These are phyloP conservation scores for Leuciscus idus DNA, from an alignment of 2,113 vertebrate genomes.

Conservation along the genomic window DNA sequence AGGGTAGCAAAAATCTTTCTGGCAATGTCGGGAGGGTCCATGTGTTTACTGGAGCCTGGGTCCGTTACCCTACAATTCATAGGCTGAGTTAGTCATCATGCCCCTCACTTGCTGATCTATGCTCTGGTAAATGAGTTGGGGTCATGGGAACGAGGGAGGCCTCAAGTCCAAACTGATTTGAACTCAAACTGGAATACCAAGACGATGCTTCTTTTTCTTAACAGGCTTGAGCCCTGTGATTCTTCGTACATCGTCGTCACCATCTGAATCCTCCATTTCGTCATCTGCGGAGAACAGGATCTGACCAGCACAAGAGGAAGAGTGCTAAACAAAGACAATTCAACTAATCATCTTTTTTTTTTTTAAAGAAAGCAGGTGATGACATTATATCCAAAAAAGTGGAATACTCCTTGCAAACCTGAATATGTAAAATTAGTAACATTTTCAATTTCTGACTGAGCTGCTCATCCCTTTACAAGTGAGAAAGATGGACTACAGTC, in stretches of 20 bases:
- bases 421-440: neutral
- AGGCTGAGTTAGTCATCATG: neutral
- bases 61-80: neutral
- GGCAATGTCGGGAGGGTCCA: neutral
- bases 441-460: neutral
- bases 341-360: neutral
- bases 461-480: neutral
- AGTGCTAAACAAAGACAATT: neutral
- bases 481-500: neutral
- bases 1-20: slow-evolving; percentile 6
- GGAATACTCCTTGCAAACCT: neutral
- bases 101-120: neutral
- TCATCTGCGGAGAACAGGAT: slow-evolving; percentile 97
- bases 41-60: neutral
- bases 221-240: slow-evolving; percentile 85
- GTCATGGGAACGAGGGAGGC: slow-evolving; percentile 6
- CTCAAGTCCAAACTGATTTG: slow-evolving; percentile 5
- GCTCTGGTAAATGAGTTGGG: slow-evolving; percentile 1
- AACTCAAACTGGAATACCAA: slow-evolving; percentile 92
- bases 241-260: slow-evolving; percentile 88
- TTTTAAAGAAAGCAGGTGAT: neutral
- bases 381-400: neutral
- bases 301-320: slow-evolving; percentile 66
- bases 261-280: slow-evolving; percentile 94
- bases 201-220: slow-evolving; percentile 94